Conservation (phyloP, 2,888 invertebrate genomes). For the Chrysolina haemoptera region DNA sequence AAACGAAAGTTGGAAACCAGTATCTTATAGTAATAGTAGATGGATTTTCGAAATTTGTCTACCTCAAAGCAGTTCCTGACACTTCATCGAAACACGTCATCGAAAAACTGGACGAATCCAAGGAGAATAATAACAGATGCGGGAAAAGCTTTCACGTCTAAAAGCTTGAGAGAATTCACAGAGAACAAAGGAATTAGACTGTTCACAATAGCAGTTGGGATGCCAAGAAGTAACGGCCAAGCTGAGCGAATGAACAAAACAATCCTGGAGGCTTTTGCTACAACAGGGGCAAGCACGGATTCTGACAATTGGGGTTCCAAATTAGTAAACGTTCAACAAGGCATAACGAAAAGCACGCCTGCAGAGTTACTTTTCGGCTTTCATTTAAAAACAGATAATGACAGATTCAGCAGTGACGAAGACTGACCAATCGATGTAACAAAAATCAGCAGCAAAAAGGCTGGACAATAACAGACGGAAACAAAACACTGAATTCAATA, state of each 20-base stretch:
- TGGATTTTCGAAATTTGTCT: conserved; percentile 37
- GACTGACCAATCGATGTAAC: conserved; percentile 38
- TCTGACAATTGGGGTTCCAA: conserved; percentile 51
- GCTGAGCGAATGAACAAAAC: conserved; percentile 54
- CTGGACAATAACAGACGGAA: conserved; percentile 32
- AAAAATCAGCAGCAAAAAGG: conserved; percentile 31
- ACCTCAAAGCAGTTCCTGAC: not conserved
- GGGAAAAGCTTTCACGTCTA: conserved; percentile 29
- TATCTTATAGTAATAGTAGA: conserved; percentile 26
- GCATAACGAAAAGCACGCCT: conserved; percentile 40
- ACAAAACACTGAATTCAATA: conserved; percentile 33
- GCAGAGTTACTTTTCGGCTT: conserved; percentile 32
- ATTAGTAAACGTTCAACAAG: conserved; percentile 46
- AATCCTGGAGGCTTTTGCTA: conserved; percentile 49
- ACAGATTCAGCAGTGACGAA: conserved; percentile 30
- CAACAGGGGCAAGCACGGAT: conserved; percentile 30
- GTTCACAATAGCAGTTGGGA: conserved; percentile 45
- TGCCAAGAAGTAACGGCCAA: conserved; percentile 61
- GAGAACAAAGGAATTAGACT: conserved; percentile 55
- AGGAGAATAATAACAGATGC: conserved; percentile 40
- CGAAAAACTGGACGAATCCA: conserved; percentile 28
- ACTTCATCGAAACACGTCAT: conserved; percentile 34
- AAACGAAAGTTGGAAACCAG: conserved; percentile 12
- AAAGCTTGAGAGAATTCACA: conserved; percentile 60
- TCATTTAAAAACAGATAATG: conserved; percentile 36